A percentile compares a stretch with the other conserved stretches of the same genome.
phyloP scores from a whole-genome alignment of 2,113 vertebrate genomes.

The Sinosuthora webbiana region DNA sequence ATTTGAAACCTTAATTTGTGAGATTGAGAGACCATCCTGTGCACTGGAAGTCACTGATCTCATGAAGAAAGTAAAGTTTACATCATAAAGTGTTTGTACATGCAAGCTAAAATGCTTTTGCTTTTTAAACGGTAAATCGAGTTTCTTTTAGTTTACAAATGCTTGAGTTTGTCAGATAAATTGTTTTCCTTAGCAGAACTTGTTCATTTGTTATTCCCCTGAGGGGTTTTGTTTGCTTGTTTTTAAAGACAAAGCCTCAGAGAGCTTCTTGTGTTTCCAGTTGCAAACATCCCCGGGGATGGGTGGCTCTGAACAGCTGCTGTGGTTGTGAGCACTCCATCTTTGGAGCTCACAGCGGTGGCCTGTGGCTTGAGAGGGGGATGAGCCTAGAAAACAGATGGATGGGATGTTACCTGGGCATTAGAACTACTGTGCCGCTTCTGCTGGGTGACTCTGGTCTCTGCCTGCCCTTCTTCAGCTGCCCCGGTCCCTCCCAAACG shows the following conservation, averaged over 20 bases:
- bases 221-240: not conserved
- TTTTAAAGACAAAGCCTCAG: not conserved
- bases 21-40: not conserved
- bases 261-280: not conserved
- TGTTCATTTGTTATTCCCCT: not conserved
- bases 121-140: not conserved
- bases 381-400: not conserved
- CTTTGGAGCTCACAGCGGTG: not conserved
- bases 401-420: not conserved
- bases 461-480: not conserved
- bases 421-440: not conserved
- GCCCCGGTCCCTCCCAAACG: fast-evolving
- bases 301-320: fast-evolving
- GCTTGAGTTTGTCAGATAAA: not conserved
- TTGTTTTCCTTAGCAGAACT: not conserved
- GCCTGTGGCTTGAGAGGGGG: not conserved
- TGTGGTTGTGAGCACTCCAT: fast-evolving
- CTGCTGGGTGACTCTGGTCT: fast-evolving
- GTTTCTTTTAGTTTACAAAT: not conserved
- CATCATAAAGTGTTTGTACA: not conserved
- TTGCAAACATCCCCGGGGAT: not conserved
- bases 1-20: not conserved
- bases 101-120: not conserved
- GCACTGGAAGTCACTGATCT: not conserved
- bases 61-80: not conserved